phyloP scores from a whole-genome alignment of 2,113 vertebrate species.

The Toxotes jaculatrix region DNA sequence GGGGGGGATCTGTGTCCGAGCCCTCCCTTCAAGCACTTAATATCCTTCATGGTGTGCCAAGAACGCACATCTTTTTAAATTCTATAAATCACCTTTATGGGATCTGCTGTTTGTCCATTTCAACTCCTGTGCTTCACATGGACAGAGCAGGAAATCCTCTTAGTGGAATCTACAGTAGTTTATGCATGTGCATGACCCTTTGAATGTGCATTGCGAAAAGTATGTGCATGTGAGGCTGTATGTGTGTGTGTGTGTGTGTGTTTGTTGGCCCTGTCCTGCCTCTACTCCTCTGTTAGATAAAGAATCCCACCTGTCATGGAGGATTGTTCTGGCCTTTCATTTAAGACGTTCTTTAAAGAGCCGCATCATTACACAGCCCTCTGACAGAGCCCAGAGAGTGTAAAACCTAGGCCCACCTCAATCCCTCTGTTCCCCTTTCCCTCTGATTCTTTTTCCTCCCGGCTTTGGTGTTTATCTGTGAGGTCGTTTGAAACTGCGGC shows the following conservation, averaged over 20 bases:
- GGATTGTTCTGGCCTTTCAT: slow-evolving; percentile 80
- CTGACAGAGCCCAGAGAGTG: slow-evolving; percentile 67
- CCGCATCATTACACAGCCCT: slow-evolving; percentile 73
- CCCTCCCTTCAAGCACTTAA: slow-evolving; percentile 78
- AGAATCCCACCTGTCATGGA: slow-evolving; percentile 79
- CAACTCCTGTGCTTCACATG: slow-evolving; percentile 73
- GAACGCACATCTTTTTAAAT: slow-evolving; percentile 83
- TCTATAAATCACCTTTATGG: slow-evolving; percentile 85
- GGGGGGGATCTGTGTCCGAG: slow-evolving; percentile 62
- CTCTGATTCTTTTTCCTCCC: slow-evolving; percentile 56
- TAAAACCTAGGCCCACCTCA: slow-evolving; percentile 68
- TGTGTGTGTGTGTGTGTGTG: slow-evolving; percentile 22
- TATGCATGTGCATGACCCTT: slow-evolving; percentile 58
- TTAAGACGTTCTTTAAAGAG: slow-evolving; percentile 75
- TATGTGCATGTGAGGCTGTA: slow-evolving; percentile 22
- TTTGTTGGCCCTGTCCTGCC: slow-evolving; percentile 62
- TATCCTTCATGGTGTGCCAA: slow-evolving; percentile 83
- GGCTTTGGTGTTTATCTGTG: slow-evolving; percentile 62
- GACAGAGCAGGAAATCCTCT: slow-evolving; percentile 77
- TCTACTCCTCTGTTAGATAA: slow-evolving; percentile 74
- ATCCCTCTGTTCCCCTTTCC: slow-evolving; percentile 60
- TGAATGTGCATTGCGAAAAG: slow-evolving; percentile 35
- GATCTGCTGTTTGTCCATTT: slow-evolving; percentile 79
- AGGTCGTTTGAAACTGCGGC: slow-evolving; percentile 56
- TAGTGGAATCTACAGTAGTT: slow-evolving; percentile 60